Evolutionary conservation across 2,888 invertebrate genomes (phyloP).

Genomic region (Spisula solida): DNA sequence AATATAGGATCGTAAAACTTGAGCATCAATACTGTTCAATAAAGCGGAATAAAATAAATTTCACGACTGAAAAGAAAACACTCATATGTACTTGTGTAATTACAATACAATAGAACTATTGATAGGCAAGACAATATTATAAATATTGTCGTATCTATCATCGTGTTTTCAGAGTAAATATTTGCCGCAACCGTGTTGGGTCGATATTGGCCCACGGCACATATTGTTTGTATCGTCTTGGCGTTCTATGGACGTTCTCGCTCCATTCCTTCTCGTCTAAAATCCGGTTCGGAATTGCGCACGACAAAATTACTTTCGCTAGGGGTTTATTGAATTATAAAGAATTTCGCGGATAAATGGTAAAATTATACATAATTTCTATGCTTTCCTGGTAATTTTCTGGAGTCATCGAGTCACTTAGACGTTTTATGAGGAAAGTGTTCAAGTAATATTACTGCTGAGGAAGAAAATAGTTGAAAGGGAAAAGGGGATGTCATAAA

Average conservation of each 20-base stretch:
- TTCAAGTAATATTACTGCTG: conserved; percentile 16
- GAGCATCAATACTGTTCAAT: conserved; percentile 5
- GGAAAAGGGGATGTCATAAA: neutral
- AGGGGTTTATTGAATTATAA: conserved; percentile 67
- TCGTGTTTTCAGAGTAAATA: conserved; percentile 54
- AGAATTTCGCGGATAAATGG: conserved; percentile 68
- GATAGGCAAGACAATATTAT: conserved; percentile 46
- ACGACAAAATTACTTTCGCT: conserved; percentile 53
- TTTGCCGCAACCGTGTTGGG: conserved; percentile 45
- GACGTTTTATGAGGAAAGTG: conserved; percentile 50
- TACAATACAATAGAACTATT: conserved; percentile 26
- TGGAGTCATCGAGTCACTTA: conserved; percentile 49
- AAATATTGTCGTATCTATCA: conserved; percentile 59
- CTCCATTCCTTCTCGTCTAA: conserved; percentile 35
- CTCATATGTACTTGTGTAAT: conserved; percentile 14
- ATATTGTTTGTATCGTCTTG: conserved; percentile 21
- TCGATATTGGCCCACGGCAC: conserved; percentile 46
- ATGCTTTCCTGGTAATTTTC: conserved; percentile 60
- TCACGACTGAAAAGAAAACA: conserved; percentile 19
- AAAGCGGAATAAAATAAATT: conserved; percentile 17
- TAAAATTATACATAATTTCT: conserved; percentile 67
- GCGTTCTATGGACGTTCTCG: conserved; percentile 41
- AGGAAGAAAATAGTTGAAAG: neutral
- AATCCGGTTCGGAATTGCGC: conserved; percentile 30
- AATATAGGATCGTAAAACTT: conserved; percentile 13